Evolutionary conservation across 1,140 invertebrate species (phyloP).

Genomic region (Diachasmimorpha longicaudata): DNA sequence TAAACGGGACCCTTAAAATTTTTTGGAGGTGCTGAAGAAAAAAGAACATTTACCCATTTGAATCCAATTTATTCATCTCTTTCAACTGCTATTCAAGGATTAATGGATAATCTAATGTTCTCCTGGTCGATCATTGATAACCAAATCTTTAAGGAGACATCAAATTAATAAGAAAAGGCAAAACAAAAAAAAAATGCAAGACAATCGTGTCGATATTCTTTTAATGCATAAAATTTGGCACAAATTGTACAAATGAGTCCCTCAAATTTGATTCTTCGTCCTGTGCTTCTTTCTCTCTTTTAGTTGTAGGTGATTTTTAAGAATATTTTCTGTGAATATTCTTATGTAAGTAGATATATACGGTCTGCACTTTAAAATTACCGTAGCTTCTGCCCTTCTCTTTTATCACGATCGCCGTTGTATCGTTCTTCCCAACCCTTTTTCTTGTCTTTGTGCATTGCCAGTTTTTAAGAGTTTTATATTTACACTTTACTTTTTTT

Average conservation of each 20-base stretch:
- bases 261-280: not conserved
- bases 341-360: not conserved
- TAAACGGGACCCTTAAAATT: conserved; percentile 44
- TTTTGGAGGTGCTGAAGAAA: conserved; percentile 38
- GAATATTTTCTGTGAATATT: not conserved
- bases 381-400: not conserved
- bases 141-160: not conserved
- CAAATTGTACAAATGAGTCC: conserved; percentile 19
- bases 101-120: not conserved
- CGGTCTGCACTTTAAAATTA: not conserved
- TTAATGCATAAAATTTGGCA: not conserved
- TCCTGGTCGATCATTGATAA: conserved; percentile 1
- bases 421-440: not conserved
- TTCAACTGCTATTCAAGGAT: not conserved
- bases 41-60: not conserved
- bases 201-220: conserved; percentile 23
- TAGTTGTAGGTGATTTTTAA: not conserved
- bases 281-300: not conserved
- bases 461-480: not conserved
- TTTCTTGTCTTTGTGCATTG: not conserved
- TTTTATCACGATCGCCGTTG: not conserved
- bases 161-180: not conserved
- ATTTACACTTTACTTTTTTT: not conserved
- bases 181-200: conserved; percentile 12
- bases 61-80: not conserved